A percentile compares a stretch with the other conserved stretches of the same genome.
phyloP scores from a whole-genome alignment of 2,888 invertebrate species.

The Nemoura dubitans region DNA sequence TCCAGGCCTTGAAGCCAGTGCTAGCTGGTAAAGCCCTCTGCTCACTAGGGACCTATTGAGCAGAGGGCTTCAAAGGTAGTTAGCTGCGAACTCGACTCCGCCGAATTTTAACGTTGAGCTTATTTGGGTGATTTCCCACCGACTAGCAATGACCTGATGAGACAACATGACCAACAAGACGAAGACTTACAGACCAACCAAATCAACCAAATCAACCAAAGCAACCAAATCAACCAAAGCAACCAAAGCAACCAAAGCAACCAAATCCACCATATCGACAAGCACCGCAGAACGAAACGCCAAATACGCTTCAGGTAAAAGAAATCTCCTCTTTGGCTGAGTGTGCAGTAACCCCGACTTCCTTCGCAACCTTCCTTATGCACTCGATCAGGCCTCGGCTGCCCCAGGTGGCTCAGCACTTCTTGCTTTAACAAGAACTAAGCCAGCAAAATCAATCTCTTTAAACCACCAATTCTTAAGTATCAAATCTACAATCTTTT shows the following conservation, averaged over 20 bases:
- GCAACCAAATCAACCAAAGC: constrained; percentile 49
- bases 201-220: constrained; percentile 48
- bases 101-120: background rate
- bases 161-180: constrained; percentile 42
- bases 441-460: no score
- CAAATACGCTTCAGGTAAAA: constrained; percentile 1
- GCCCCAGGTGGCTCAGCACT: no score
- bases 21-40: no score
- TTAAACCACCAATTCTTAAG: no score
- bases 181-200: constrained; percentile 49
- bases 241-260: constrained; percentile 33
- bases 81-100: no score
- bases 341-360: background rate
- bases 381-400: no score
- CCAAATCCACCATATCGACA: background rate
- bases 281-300: background rate
- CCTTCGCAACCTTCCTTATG: background rate
- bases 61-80: no score
- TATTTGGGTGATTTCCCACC: constrained; percentile 44
- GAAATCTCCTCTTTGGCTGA: background rate
- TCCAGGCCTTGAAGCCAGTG: no score
- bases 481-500: background rate
- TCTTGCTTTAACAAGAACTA: no score
- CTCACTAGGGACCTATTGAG: no score
- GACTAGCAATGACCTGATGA: constrained; percentile 50